Percentiles rank a stretch among this genome's conserved stretches.
Evolutionary conservation across 2,888 invertebrate species (phyloP).

Genomic region (Alloplasta piceator): DNA sequence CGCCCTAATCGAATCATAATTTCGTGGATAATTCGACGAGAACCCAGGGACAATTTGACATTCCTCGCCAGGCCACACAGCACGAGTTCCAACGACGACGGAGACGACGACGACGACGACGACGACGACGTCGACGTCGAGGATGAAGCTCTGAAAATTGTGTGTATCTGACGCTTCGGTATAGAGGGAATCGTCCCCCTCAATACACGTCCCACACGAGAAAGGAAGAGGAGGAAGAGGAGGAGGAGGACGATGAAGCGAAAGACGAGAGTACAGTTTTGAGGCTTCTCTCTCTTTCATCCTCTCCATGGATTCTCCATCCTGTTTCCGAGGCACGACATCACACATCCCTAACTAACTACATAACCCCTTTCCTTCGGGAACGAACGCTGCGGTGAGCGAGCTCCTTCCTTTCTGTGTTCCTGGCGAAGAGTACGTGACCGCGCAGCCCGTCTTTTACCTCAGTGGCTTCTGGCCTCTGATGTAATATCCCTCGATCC

Average conservation of each 20-base stretch:
- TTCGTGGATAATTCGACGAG: slow-evolving; percentile 74
- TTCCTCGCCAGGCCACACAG: slow-evolving; percentile 65
- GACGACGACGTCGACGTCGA: slow-evolving; percentile 7
- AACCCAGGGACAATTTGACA: slow-evolving; percentile 74
- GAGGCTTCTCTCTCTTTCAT: slow-evolving; percentile 28
- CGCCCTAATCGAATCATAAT: slow-evolving; percentile 76
- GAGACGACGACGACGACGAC: slow-evolving; percentile 5
- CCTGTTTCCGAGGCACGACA: slow-evolving; percentile 68
- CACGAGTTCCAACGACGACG: slow-evolving; percentile 22
- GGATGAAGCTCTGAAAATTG: slow-evolving; percentile 6
- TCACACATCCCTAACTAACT: slow-evolving; percentile 76
- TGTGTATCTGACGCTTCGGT: slow-evolving; percentile 24
- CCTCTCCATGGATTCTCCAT: slow-evolving; percentile 60
- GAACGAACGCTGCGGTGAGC: slow-evolving; percentile 33
- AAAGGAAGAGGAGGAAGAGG: too few relatives aligned
- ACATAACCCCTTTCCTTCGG: slow-evolving; percentile 69
- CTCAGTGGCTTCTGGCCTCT: slow-evolving; percentile 20
- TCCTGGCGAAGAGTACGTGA: slow-evolving; percentile 64
- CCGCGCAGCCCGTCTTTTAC: slow-evolving; percentile 55
- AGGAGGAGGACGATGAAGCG: slow-evolving; percentile 3
- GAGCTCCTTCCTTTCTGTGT: slow-evolving; percentile 47
- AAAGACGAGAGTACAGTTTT: slow-evolving; percentile 18
- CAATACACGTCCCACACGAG: background rate
- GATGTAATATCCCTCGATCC: slow-evolving; percentile 2
- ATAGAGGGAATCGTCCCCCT: slow-evolving; percentile 29